Percentiles rank a stretch among this genome's conserved stretches.
Conservation (phyloP, 1,140 invertebrate genomes). For the Solenopsis fugax region DNA sequence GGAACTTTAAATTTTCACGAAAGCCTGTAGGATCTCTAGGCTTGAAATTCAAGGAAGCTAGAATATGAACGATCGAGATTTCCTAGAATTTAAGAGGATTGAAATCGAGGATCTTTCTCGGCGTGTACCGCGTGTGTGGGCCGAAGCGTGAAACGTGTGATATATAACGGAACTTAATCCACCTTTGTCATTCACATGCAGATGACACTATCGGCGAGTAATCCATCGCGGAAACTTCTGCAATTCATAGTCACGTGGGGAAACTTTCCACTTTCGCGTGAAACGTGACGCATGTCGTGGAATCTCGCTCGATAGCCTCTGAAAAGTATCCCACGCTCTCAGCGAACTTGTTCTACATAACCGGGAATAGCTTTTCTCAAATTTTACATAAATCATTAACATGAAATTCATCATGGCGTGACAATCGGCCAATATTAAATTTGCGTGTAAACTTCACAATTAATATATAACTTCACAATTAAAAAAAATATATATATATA, state of each 20-base stretch:
- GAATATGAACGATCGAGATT: conserved; percentile 12
- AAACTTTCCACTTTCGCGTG: conserved; percentile 52
- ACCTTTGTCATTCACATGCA: conserved; percentile 52
- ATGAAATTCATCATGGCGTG: too few species aligned
- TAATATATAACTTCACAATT: too few species aligned
- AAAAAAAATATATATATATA: too few species aligned
- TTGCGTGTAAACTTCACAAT: too few species aligned
- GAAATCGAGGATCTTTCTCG: conserved; percentile 5
- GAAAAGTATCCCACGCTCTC: background rate
- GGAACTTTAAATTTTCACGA: conserved; percentile 42
- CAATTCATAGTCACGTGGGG: conserved; percentile 49
- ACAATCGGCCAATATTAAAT: background rate
- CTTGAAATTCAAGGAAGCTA: conserved; percentile 18
- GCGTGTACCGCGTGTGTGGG: background rate
- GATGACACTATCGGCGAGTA: conserved; percentile 58
- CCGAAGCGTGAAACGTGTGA: conserved; percentile 42
- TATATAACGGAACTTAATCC: conserved; percentile 39
- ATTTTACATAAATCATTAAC: conserved; percentile 17
- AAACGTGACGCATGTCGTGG: conserved; percentile 42
- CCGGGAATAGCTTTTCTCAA: background rate
- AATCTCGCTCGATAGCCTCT: background rate
- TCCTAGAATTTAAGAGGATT: conserved; percentile 20
- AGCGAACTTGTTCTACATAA: conserved; percentile 6
- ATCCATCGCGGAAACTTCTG: conserved; percentile 51
- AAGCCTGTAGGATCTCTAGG: background rate